Evolutionary conservation across 2,113 vertebrate species (phyloP), one percentile per base, ranked within the genome.

Genomic region (Andinoacara biseriatus): DNA sequence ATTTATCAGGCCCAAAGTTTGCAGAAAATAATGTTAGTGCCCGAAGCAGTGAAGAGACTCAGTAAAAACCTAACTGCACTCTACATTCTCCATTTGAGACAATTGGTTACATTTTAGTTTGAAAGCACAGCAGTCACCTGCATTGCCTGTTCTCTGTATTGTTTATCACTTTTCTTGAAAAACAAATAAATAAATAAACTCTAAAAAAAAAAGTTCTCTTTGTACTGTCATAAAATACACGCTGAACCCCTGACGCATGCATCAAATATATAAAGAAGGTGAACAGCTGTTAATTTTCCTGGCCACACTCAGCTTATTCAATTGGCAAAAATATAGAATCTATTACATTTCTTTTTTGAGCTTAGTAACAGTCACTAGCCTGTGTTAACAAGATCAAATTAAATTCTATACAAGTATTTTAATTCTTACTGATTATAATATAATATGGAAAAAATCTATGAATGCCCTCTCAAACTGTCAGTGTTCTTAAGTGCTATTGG

Each of bases 331-430:
- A 20, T 81, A 82, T 31, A 49, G 33, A 49, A 58, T 72, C 61
- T 20, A 72, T 84, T 43, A 62, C n/a, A 58, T 57, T 75, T 67
- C n/a, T 78, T 69, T 67, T 81, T 69, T 24, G 54, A 74, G 74
- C 26, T 46, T 8, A 3, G n/a, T 58, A 52, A 22, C 76, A 60
- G 54, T 59, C 17, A 9, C 26, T 49, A 56, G 15, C 20, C 43
- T 58, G 38, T 65, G 69, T 60, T 83, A 80, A 87, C 72, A 77
- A 90, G 80, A 80, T 85, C 85, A 67, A 77, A 85, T 80, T 65
- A 82, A 83, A 83, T 78, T 17, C 78, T 8, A 59, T 46, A 40
- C 6, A 67, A 29, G 57, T 33, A 3, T 56, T 84, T 67, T 58
- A 74, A 49, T 61, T 54, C 59, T 59, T n/a, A 20, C 33, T 20